Percentiles rank a stretch among this genome's conserved stretches.
Evolutionary conservation across 2,888 invertebrate genomes (phyloP).

Genomic region (Teleiodes luculella): DNA sequence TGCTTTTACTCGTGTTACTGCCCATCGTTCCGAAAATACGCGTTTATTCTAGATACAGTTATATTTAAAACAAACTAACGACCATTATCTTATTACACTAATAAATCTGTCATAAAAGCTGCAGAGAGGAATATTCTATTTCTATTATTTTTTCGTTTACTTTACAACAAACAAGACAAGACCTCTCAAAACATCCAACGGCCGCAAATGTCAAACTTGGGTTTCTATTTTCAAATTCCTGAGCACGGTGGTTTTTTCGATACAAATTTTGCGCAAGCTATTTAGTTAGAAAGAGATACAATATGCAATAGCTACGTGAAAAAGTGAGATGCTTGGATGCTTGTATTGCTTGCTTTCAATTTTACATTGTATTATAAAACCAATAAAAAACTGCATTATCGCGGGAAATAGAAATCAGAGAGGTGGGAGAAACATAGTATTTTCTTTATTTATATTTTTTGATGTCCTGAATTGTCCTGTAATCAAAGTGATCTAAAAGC

Average conservation of each 20-base stretch:
- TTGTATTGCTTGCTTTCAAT: not conserved
- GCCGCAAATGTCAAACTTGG: constrained; percentile 50
- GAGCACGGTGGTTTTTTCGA: not conserved
- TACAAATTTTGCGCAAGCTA: too few species aligned
- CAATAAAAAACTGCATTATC: too few species aligned
- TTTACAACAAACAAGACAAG: too few species aligned
- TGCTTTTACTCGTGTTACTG: constrained; percentile 62
- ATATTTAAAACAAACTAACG: not conserved
- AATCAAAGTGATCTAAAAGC: too few species aligned
- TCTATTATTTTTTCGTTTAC: too few species aligned
- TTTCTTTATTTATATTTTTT: too few species aligned
- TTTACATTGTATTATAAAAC: too few species aligned
- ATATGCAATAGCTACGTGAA: too few species aligned
- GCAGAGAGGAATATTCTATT: not conserved
- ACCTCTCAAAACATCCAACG: constrained; percentile 61
- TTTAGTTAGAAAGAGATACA: constrained; percentile 2
- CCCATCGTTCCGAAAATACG: constrained; percentile 50
- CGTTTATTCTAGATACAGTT: not conserved
- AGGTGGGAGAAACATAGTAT: too few species aligned
- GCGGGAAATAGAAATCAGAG: too few species aligned
- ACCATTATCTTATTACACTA: constrained; percentile 5
- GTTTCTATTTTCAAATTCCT: constrained; percentile 52
- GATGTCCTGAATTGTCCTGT: too few species aligned
- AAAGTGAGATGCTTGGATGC: too few species aligned
- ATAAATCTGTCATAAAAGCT: constrained; percentile 1